Evolutionary conservation across 2,888 invertebrate species (phyloP), one percentile per base, ranked within the genome.

Genomic region (Fragum whitleyi): DNA sequence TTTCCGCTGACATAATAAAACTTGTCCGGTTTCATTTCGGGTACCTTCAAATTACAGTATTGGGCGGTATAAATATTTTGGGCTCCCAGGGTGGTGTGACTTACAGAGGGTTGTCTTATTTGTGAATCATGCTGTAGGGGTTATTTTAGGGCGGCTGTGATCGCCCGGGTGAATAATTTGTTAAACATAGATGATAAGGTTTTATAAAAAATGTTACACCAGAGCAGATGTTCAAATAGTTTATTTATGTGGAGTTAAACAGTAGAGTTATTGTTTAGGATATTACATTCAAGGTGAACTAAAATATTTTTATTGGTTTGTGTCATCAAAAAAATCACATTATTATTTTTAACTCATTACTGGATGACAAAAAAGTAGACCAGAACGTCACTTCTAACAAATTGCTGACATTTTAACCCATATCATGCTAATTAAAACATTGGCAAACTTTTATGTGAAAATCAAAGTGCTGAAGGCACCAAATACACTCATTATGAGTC

Each of bases 141-240:
- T 47, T 47, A 47, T n/a, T 65, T 42, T 39, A 42, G 65, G 65
- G 42, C 11, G 14, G 14, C 23, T 65, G 26, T 65, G 65, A 65
- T 65, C 65, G n/a, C 7, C 29, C 21, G 47, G 26, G 65, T 65
- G 65, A 65, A 42, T 65, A 65, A 65, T 61, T 61, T 32, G 32
- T 29, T 61, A 61, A 32, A 61, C 19, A 61, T 61, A 61, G 61
- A 61, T 61, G 61, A 32, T 32, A 61, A 32, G 29, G 61, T 61
- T 32, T 29, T 28, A 32, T 32, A 16, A 29, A 32, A n/a, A 32
- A 16, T 19, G 14, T 61, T 19, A 32, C 11, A 19, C 11, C 32
- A 19, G 19, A 32, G 29, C 29, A 61, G 61, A 61, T 61, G 61
- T 61, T 61, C 61, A 61, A 61, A 61, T 61, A 29, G 28, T 61